phyloP scores from a whole-genome alignment of 1,140 invertebrate species.

The Ostrea edulis region DNA sequence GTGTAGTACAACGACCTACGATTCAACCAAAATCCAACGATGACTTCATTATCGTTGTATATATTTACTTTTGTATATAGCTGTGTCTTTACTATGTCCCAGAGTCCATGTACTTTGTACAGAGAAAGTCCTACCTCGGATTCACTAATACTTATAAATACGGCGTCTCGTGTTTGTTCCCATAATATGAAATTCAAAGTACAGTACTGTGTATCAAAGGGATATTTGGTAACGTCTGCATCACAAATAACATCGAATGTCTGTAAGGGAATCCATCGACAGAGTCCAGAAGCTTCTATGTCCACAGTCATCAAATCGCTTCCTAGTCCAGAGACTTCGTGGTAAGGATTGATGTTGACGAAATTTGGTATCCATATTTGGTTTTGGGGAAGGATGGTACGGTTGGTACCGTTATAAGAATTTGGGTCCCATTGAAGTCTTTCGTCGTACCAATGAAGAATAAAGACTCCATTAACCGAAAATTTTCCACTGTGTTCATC shows the following conservation, averaged over 20 bases:
- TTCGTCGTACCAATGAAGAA: background rate
- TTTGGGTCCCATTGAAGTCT: background rate
- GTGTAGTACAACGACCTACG: background rate
- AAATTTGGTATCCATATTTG: background rate
- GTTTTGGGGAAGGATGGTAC: background rate
- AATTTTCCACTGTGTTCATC: background rate
- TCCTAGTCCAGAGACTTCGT: background rate
- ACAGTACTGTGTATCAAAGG: background rate
- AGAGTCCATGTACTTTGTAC: background rate
- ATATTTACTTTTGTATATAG: background rate
- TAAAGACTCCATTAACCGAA: background rate
- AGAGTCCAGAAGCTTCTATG: background rate
- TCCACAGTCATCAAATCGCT: background rate
- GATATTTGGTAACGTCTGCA: background rate
- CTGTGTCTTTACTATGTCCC: background rate
- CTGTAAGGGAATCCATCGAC: background rate
- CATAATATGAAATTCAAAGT: background rate
- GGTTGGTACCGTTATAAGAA: background rate
- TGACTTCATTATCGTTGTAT: background rate
- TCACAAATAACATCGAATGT: background rate
- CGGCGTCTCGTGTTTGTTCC: too few species aligned
- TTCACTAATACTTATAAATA: background rate
- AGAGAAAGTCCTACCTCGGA: background rate
- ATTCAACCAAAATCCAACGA: background rate
- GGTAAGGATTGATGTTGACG: background rate